Evolutionary conservation across 2,113 vertebrate genomes (phyloP), one percentile per base, ranked within the genome.

Genomic region (Myrmecobius fasciatus): DNA sequence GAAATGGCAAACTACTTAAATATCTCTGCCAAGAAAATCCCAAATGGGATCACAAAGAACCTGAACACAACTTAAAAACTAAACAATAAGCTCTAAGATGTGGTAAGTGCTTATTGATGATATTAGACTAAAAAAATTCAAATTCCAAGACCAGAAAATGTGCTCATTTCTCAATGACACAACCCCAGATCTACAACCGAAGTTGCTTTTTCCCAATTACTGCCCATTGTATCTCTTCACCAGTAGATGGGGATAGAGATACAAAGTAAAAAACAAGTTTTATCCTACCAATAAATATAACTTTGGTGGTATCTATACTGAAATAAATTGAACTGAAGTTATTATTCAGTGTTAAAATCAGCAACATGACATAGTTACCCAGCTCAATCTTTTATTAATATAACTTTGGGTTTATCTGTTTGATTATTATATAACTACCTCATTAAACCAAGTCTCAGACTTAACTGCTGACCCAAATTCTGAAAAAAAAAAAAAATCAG

Each of bases 261-360:
- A 6, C 83, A 96, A 92, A 20, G 53, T 90, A 91, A 94, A 83
- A 91, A 95, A 92, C 48, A 92, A 89, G 52, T 91, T 95, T 95
- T 90, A 91, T 47, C 54, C 17, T 92, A 22, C 4, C 54, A 83
- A 25, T 52, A 52, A 95, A 22, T 75, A 49, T 54, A 75, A 93
- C 28, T 92, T 96, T 89, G n/a, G 51, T 92, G 24, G 53, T 95
- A 90, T 28, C 56, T 94, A 54, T 83, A 24, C 89, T 48, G 49
- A 25, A 25, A 75, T 56, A 46, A 92, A 91, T 90, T 89, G 93
- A 93, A 83, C 90, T 52, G 51, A 92, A 53, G 83, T 31, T 95
- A 83, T 47, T 51, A 7, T n/a, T 92, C 48, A 24, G 9, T 93
- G 89, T 47, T 52, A 90, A 96, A 91, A 91, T 91, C 54, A 54